Conservation (phyloP, 2,113 vertebrate species). For the Tangachromis dhanisi region DNA sequence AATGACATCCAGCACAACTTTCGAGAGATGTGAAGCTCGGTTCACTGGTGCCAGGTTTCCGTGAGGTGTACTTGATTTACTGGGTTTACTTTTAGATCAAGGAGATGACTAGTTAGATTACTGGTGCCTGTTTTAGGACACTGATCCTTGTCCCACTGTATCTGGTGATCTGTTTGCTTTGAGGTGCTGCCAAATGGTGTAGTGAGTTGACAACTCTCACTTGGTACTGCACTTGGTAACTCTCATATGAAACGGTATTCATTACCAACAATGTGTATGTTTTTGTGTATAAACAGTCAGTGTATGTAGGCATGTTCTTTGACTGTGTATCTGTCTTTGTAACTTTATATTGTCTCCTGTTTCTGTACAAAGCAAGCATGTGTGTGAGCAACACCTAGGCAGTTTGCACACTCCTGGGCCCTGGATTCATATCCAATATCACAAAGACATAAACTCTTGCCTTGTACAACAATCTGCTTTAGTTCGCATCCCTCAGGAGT, state of each 20-base stretch:
- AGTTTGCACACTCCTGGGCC: neutral
- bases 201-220: neutral
- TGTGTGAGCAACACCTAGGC: neutral
- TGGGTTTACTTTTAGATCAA: conserved; percentile 29
- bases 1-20: neutral
- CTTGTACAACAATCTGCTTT: conserved; percentile 38
- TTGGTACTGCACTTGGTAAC: neutral
- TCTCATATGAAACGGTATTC: conserved; percentile 4
- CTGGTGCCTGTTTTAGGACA: conserved; percentile 32
- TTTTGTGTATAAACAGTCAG: neutral
- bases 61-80: neutral
- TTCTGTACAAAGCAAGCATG: conserved; percentile 27
- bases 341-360: conserved; percentile 9
- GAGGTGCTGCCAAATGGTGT: conserved; percentile 36
- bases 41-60: conserved; percentile 47
- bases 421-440: conserved; percentile 49
- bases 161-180: conserved; percentile 44
- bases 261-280: neutral
- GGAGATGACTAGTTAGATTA: conserved; percentile 22
- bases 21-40: conserved; percentile 3
- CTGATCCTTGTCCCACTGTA: conserved; percentile 25
- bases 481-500: conserved; percentile 54
- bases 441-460: conserved; percentile 55
- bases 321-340: neutral
- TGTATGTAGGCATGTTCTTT: neutral